Conservation (phyloP, 2,888 invertebrate genomes). For the Melitaea athalia region DNA sequence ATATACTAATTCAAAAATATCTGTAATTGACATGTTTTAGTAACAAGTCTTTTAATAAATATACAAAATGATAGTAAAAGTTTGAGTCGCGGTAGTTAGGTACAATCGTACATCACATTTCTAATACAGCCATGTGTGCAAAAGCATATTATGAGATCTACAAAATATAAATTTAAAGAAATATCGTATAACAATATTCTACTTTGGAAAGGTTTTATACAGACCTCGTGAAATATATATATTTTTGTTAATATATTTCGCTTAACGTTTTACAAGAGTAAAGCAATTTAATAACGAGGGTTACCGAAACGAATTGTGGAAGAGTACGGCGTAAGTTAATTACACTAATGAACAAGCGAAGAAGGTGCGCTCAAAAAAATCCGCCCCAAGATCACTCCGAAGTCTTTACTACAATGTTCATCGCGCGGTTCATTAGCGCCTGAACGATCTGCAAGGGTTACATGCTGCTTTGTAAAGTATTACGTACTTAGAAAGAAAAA, state of each 20-base stretch:
- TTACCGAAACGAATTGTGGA: constrained; percentile 66
- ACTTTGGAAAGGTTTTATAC: background rate
- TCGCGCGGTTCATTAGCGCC: constrained; percentile 79
- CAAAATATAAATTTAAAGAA: too few relatives aligned
- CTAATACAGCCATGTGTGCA: too few relatives aligned
- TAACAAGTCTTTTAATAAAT: too few relatives aligned
- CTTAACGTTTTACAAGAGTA: constrained; percentile 39
- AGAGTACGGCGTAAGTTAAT: constrained; percentile 77
- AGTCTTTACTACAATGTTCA: constrained; percentile 80
- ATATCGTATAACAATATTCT: too few relatives aligned
- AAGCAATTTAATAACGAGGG: constrained; percentile 65
- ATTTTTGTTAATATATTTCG: constrained; percentile 27
- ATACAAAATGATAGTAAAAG: too few relatives aligned
- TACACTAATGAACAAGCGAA: constrained; percentile 80
- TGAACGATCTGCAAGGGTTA: constrained; percentile 54
- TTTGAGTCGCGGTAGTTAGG: too few relatives aligned
- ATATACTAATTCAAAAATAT: too few relatives aligned
- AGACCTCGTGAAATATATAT: background rate
- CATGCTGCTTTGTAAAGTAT: constrained; percentile 44
- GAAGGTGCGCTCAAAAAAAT: constrained; percentile 77
- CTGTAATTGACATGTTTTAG: too few relatives aligned
- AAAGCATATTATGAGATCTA: too few relatives aligned
- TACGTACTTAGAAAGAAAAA: background rate
- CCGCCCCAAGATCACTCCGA: constrained; percentile 77
- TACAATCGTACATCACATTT: too few relatives aligned